Evolutionary conservation across 2,797 vertebrate species (phyloP).

Genomic region (Pangasius sanitwongsei): DNA sequence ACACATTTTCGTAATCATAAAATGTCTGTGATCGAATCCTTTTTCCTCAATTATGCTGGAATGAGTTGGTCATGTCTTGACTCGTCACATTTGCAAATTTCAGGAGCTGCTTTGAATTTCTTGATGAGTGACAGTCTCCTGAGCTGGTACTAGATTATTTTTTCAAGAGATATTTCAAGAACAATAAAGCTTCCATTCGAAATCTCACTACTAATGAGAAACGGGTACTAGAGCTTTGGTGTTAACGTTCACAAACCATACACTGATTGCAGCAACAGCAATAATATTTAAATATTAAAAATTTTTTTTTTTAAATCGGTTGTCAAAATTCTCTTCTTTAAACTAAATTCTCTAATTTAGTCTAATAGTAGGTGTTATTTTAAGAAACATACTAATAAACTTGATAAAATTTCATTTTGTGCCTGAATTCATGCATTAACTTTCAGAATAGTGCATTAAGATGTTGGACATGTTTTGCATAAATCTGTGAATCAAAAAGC

Average conservation of each 20-base stretch:
- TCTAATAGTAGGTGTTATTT: background rate
- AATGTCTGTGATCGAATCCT: constrained; percentile 43
- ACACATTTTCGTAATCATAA: constrained; percentile 58
- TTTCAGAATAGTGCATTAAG: background rate
- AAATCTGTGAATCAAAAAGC: background rate
- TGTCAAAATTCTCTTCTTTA: background rate
- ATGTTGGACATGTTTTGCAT: background rate
- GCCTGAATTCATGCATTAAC: background rate
- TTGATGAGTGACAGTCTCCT: background rate
- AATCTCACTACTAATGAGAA: background rate
- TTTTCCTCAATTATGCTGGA: background rate
- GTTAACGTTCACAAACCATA: background rate
- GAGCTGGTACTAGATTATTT: background rate
- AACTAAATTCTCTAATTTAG: background rate
- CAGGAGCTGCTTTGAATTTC: background rate
- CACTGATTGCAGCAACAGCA: background rate
- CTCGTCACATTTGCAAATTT: background rate
- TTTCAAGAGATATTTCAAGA: background rate
- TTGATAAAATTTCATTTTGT: background rate
- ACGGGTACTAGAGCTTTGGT: background rate
- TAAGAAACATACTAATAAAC: background rate
- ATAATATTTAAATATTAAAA: background rate
- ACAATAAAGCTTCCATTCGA: background rate
- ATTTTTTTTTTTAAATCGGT: background rate
- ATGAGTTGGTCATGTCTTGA: background rate